A percentile compares a stretch with the other conserved stretches of the same genome.
These are phyloP conservation scores for Pterobdella sp. DNA, from an alignment of 2,888 invertebrate genomes.

Conservation along the genomic window DNA sequence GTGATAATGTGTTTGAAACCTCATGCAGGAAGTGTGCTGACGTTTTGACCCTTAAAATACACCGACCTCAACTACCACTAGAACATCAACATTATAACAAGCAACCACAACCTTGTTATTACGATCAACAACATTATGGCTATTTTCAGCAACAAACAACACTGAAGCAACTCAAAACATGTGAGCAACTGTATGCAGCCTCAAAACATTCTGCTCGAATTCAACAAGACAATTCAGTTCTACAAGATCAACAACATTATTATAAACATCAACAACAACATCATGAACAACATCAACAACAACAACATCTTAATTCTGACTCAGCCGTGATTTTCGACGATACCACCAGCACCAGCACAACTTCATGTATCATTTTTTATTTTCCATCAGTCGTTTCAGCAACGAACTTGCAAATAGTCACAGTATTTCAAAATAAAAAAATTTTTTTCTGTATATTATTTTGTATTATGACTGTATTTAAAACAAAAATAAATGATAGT, in stretches of 20 bases:
- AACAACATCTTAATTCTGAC: slow-evolving; percentile 18
- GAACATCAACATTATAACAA: background rate
- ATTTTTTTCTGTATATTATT: no score
- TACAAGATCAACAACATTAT: background rate
- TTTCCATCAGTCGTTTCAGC: background rate
- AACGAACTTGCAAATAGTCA: background rate
- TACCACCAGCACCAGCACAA: background rate
- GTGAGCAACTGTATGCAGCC: background rate
- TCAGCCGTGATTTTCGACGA: slow-evolving; percentile 14
- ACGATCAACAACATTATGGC: background rate
- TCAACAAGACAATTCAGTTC: slow-evolving; percentile 12
- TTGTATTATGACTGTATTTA: no score
- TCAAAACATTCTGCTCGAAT: background rate
- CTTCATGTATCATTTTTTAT: background rate
- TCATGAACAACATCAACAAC: background rate
- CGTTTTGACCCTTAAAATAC: slow-evolving; percentile 12
- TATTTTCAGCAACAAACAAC: background rate
- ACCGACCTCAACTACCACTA: slow-evolving; percentile 10
- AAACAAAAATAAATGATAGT: no score
- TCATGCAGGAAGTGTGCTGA: slow-evolving; percentile 10
- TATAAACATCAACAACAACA: slow-evolving; percentile 7
- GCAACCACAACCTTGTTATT: background rate
- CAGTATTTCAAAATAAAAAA: no score
- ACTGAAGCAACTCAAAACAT: background rate
- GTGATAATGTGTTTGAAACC: background rate